A percentile compares a stretch with the other conserved stretches of the same genome.
Conservation (phyloP, 1,140 invertebrate genomes). For the Sminthurinus signatus region DNA sequence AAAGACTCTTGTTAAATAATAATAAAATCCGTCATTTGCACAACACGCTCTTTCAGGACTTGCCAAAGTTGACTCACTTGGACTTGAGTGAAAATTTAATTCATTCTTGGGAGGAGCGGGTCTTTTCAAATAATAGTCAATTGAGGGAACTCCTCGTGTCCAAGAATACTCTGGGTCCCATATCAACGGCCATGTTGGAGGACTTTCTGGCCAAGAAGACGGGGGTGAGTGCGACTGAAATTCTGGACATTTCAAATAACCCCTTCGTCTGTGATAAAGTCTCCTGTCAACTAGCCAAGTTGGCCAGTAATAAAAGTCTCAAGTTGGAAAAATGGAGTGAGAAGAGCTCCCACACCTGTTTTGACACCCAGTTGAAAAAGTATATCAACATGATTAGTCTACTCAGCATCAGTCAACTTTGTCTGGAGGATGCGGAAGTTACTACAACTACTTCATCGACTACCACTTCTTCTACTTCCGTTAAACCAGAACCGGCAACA, state of each 20-base stretch:
- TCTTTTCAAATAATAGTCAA: constrained; percentile 45
- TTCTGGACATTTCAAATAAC: constrained; percentile 43
- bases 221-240: not conserved
- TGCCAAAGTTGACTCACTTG: not conserved
- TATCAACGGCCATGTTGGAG: constrained; percentile 31
- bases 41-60: not conserved
- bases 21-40: not conserved
- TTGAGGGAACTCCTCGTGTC: constrained; percentile 48
- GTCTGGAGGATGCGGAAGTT: not conserved
- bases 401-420: too few relatives aligned
- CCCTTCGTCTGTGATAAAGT: constrained; percentile 52
- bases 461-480: too few relatives aligned
- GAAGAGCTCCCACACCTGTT: not conserved
- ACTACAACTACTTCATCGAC: not conserved
- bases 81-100: not conserved
- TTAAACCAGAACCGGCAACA: too few relatives aligned
- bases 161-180: constrained; percentile 50
- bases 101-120: constrained; percentile 23
- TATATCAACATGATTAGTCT: not conserved
- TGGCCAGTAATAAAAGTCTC: constrained; percentile 34
- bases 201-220: constrained; percentile 20
- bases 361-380: not conserved
- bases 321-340: not conserved
- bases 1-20: not conserved
- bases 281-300: constrained; percentile 48